Percentiles rank a stretch among this genome's conserved stretches.
Evolutionary conservation across 2,888 invertebrate genomes (phyloP).

Genomic region (Beris chalybata): DNA sequence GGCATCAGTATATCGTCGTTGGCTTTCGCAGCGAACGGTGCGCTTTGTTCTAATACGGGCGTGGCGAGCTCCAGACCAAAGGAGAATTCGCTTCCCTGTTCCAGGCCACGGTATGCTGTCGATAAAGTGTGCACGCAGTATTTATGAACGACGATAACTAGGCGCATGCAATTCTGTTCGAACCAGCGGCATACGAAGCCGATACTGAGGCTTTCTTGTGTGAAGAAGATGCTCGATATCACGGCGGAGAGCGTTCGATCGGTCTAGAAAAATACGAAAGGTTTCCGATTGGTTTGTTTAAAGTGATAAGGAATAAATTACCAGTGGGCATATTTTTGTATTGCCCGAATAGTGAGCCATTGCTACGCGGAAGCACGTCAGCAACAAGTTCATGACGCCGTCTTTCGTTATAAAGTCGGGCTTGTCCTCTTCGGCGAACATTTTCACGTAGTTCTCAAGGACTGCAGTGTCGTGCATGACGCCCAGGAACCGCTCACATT

Average conservation of each 20-base stretch:
- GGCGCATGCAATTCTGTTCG: constrained; percentile 73
- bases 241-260: constrained; percentile 73
- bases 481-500: constrained; percentile 67
- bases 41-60: constrained; percentile 68
- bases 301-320: constrained; percentile 43
- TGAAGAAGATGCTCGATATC: constrained; percentile 78
- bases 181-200: constrained; percentile 83
- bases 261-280: constrained; percentile 55
- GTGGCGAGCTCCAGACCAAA: constrained; percentile 72
- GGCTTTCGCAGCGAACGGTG: constrained; percentile 52
- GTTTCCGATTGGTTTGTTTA: background rate
- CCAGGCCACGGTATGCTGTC: constrained; percentile 63
- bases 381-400: constrained; percentile 66
- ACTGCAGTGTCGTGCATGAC: constrained; percentile 64
- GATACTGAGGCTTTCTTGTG: constrained; percentile 71
- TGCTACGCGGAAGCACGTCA: constrained; percentile 75
- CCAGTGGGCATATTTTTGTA: constrained; percentile 64
- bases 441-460: constrained; percentile 70
- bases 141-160: constrained; percentile 76
- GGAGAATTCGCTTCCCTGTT: constrained; percentile 46
- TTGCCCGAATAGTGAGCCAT: constrained; percentile 76
- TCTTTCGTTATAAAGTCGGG: constrained; percentile 65
- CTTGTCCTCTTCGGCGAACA: constrained; percentile 62
- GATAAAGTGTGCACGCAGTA: constrained; percentile 57
- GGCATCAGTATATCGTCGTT: constrained; percentile 59